A percentile compares a stretch with the other conserved stretches of the same genome.
Conservation (phyloP, 2,113 vertebrate genomes). For the chimpanzee (Pan troglodytes) region NHGRI_mPanTro3-v2.1_pri NC_072414.2:6968501-6969000, state of each 20-base stretch:
- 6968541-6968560: fast-evolving
- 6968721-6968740: not conserved
- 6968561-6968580: no score
- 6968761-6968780: not conserved
- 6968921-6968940: not conserved
- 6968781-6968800: not conserved
- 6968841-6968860: not conserved
- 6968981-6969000: not conserved
- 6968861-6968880: not conserved
- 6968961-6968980: not conserved
- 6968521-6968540: no score
- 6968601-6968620: no score
- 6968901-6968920: not conserved
- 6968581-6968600: no score
- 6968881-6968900: not conserved
- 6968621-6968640: not conserved
- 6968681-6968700: not conserved
- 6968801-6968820: not conserved
- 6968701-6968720: not conserved
- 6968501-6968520: no score
- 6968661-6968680: not conserved
- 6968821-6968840: not conserved
- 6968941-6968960: not conserved
- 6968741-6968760: not conserved
- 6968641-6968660: not conserved